Evolutionary conservation across 2,888 invertebrate genomes (phyloP), one percentile per base, ranked within the genome.

Genomic region (Drosophila aldrichi): DNA sequence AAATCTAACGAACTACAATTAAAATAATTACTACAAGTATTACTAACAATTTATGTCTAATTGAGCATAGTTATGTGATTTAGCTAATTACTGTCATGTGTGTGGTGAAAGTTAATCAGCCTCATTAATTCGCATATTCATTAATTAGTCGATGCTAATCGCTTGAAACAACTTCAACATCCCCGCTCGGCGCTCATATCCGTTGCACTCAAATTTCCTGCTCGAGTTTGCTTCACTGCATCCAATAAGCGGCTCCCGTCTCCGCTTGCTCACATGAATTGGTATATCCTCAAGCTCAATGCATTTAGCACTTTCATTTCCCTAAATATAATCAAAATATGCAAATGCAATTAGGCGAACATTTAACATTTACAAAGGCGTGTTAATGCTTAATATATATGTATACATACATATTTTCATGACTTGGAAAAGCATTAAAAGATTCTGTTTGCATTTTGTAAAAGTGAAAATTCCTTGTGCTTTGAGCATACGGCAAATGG

Each of bases 251-350:
- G n/a, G 16, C 25, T 29, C n/a, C 4, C 5, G 4, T 1, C n/a
- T 22, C 49, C 38, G 36, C 51, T 22, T 29, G 2, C 29, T 41
- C 34, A 20, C 14, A 32, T 38, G 18, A 29, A 69, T 43, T 29
- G 44, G 51, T 69, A 36, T 46, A 64, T 56, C 64, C 49, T 46
- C 46, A 64, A 77, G 80, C 77, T 61, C 63, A 68, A 71, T 82
- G 82, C 82, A 81, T 71, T 82, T 78, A 82, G 88, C 85, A 82
- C 69, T 79, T 79, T 76, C 80, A 86, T 85, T 82, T 88, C 82
- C 86, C 62, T 51, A 38, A 69, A 76, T 77, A 83, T 88, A 74
- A 83, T 83, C 87, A 87, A 89, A 84, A 84, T 84, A 84, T 84
- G 83, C 83, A 87, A 84, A 89, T 84, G 83, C 85, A 87, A 89